These are phyloP conservation scores for Saccostrea echinata DNA, from an alignment of 1,140 invertebrate species.

Conservation along the genomic window DNA sequence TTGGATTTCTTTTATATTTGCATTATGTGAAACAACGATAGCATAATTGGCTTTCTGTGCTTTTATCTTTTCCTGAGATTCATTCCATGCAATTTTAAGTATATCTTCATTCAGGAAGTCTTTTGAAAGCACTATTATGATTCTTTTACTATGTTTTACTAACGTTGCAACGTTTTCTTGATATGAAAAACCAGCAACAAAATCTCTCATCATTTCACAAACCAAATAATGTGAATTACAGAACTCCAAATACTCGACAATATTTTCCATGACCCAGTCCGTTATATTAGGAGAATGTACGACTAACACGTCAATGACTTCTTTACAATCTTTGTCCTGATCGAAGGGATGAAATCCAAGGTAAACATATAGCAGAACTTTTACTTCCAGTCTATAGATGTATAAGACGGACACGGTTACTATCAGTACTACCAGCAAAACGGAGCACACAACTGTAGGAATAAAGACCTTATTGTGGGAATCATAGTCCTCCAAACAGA, in stretches of 20 bases:
- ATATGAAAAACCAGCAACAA: constrained; percentile 63
- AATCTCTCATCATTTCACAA: constrained; percentile 66
- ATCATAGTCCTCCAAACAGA: constrained; percentile 60
- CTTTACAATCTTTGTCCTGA: constrained; percentile 56
- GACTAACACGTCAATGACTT: constrained; percentile 63
- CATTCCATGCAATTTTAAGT: constrained; percentile 61
- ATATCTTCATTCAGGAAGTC: constrained; percentile 54
- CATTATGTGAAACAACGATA: constrained; percentile 59
- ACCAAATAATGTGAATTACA: constrained; percentile 54
- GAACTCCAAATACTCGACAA: constrained; percentile 50
- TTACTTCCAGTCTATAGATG: constrained; percentile 62
- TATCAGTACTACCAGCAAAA: constrained; percentile 52
- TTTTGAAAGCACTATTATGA: constrained; percentile 62
- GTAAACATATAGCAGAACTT: constrained; percentile 68
- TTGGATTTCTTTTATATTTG: constrained; percentile 49
- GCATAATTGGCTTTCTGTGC: constrained; percentile 62
- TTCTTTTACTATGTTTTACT: constrained; percentile 63
- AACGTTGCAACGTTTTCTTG: constrained; percentile 67
- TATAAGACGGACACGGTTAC: constrained; percentile 51
- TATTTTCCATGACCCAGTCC: constrained; percentile 64
- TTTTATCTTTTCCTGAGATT: constrained; percentile 64
- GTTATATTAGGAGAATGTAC: constrained; percentile 58
- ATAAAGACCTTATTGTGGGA: constrained; percentile 52
- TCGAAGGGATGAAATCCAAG: constrained; percentile 71
- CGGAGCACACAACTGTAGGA: constrained; percentile 51